Evolutionary conservation across 2,888 invertebrate genomes (phyloP), one percentile per base, ranked within the genome.

Genomic region (Dryocosmus kuriphilus): DNA sequence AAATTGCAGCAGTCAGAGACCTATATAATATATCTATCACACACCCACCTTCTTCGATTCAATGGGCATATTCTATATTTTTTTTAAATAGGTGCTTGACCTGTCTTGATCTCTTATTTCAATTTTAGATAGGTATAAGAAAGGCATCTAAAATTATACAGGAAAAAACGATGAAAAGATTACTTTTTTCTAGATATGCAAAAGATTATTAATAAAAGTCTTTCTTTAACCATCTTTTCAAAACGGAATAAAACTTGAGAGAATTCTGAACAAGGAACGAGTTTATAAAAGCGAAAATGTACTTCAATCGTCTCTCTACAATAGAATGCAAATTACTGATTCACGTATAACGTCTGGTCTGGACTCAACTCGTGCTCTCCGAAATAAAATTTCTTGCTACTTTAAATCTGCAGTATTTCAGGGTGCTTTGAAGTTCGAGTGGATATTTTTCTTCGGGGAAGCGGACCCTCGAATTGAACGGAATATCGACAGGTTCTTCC

Each of bases 361-460:
- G 46, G 32, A 71, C 51, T 71, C 51, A 71, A 32, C 5, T 30
- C 27, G 60, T 71, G n/a, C 51, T 71, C 71, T 55, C n/a, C 14
- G 30, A 71, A 51, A 71, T 51, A 55, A 46, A 51, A 71, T 71
- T 71, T 55, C 46, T 71, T 16, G 51, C 71, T 32, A 55, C 71
- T 71, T 71, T 32, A 51, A 71, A 71, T 71, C 71, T 46, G 46
- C 51, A 55, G 51, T 71, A 30, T 71, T 30, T 71, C 51, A 51
- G 51, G 71, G 30, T 71, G n/a, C 51, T 71, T 71, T 71, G 30
- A 71, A 32, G 71, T 55, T 71, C 9, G n/a, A 71, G 30, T 11
- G 51, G 55, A 51, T 46, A 71, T 51, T 71, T 71, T 71, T 55
- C 32, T 51, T 71, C 6, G 30, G 14, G 11, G 46, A 71, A 5